Evolutionary conservation across 2,797 vertebrate genomes (phyloP), one percentile per base, ranked within the genome.

Genomic region (Gouania willdenowi): DNA sequence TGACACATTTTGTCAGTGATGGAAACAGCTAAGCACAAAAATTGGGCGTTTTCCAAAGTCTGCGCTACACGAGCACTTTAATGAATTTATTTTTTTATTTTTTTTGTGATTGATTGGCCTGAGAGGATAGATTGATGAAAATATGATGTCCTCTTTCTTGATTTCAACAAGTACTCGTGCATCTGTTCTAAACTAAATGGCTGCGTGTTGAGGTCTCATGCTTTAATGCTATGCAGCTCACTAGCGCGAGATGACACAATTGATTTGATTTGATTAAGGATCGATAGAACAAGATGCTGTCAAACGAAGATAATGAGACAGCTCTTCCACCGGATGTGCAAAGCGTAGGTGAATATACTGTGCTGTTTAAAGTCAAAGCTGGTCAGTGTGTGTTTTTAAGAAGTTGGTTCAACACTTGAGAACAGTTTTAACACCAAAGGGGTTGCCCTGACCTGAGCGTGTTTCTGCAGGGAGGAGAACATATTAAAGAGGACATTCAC

Each of bases 101-200:
- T 49, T 1, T 3, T 1, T 41, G 12, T 26, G 27, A 66, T 43
- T 5, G 3, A 44, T 60, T 56, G 28, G 50, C 39, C 23, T 24
- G 22, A 53, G 14, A 44, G 40, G 23, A 28, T 34, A n/a, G 28
- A 26, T 54, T 43, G 54, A 25, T 68, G 19, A 34, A 49, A 55
- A 45, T 37, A 50, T 25, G 3, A 42, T 25, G 1, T 28, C 26
- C 26, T 50, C 23, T 24, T 11, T 2, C n/a, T 36, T 22, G 6
- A 46, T 19, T 51, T 50, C 9, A 38, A 17, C 28, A 41, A 45
- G 66, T 62, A 41, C 62, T 12, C 51, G 19, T 4, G 10, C 32
- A 58, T 71, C 18, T 4, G 59, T 75, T 51, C 20, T 59, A 26
- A 40, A 41, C 28, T 21, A n/a, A n/a, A n/a, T n/a, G n/a, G n/a